Evolutionary conservation across 37 sponge, comb jelly and placozoan species (phyloP).

Genomic region (Beroe ovata): DNA sequence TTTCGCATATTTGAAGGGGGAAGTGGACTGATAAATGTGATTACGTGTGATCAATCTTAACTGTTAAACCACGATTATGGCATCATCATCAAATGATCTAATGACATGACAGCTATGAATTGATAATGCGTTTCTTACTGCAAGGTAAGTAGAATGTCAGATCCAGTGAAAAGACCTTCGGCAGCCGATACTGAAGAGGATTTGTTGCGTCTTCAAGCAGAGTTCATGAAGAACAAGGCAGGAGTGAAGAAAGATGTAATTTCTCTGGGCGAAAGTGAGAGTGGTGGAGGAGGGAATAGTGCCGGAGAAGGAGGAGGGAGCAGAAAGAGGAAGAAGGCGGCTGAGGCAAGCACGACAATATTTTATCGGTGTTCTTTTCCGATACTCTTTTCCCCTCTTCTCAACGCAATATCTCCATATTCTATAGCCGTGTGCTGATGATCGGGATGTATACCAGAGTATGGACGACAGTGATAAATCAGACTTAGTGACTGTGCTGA

Average conservation of each 20-base stretch:
- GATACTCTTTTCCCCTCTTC: too few species aligned
- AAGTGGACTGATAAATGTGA: too few species aligned
- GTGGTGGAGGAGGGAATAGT: not conserved
- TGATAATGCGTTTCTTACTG: too few species aligned
- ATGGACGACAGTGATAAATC: slow-evolving; percentile 13
- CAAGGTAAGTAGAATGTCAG: too few species aligned
- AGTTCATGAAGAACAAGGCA: slow-evolving; percentile 23
- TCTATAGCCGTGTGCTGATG: slow-evolving; percentile 36
- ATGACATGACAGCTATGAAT: too few species aligned
- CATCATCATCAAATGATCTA: too few species aligned
- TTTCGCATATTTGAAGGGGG: too few species aligned
- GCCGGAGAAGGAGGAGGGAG: not conserved
- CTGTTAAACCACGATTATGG: too few species aligned
- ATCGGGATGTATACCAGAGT: slow-evolving; percentile 18
- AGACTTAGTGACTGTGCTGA: slow-evolving; percentile 17
- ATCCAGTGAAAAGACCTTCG: slow-evolving; percentile 9
- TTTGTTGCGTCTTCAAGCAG: slow-evolving; percentile 25
- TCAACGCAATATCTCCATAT: too few species aligned
- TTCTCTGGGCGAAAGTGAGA: not conserved
- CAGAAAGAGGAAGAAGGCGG: slow-evolving; percentile 16
- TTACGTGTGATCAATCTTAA: too few species aligned
- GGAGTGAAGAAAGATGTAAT: slow-evolving; percentile 30
- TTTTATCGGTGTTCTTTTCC: too few species aligned
- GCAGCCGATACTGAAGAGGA: slow-evolving; percentile 38
- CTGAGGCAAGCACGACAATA: too few species aligned